phyloP scores from a whole-genome alignment of 2,797 vertebrate species.

The Poeciliopsis presidionis region DNA sequence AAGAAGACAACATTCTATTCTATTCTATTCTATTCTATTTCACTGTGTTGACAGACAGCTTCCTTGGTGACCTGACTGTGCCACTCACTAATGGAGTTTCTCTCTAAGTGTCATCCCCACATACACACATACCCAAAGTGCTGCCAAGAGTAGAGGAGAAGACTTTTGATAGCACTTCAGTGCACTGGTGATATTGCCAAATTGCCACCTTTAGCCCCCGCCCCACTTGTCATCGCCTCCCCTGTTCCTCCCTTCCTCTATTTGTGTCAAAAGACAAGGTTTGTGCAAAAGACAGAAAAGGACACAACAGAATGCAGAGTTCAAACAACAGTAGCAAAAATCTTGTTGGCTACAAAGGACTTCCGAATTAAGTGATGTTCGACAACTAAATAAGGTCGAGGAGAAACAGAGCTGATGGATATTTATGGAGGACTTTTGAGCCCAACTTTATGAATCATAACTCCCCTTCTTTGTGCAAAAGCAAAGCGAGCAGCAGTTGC shows the following conservation, averaged over 20 bases:
- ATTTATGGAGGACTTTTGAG: background rate
- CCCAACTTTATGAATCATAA: background rate
- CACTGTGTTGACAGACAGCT: slow-evolving; percentile 19
- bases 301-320: slow-evolving; percentile 16
- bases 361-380: background rate
- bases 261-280: slow-evolving; percentile 49
- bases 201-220: slow-evolving; percentile 55
- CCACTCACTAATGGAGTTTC: slow-evolving; percentile 49
- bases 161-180: slow-evolving; percentile 56
- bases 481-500: background rate
- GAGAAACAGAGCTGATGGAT: background rate
- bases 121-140: slow-evolving; percentile 18
- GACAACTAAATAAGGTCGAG: background rate
- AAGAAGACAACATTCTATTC: background rate
- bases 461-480: background rate
- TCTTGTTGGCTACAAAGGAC: background rate
- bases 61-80: slow-evolving; percentile 46
- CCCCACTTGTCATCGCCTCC: slow-evolving; percentile 16
- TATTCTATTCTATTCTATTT: background rate
- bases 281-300: slow-evolving; percentile 48
- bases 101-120: slow-evolving; percentile 31
- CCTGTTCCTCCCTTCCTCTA: slow-evolving; percentile 6
- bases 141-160: slow-evolving; percentile 15
- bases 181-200: slow-evolving; percentile 56
- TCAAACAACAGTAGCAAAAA: slow-evolving; percentile 25